Evolutionary conservation across 2,888 invertebrate genomes (phyloP).

Genomic region (Perithous albicinctus): DNA sequence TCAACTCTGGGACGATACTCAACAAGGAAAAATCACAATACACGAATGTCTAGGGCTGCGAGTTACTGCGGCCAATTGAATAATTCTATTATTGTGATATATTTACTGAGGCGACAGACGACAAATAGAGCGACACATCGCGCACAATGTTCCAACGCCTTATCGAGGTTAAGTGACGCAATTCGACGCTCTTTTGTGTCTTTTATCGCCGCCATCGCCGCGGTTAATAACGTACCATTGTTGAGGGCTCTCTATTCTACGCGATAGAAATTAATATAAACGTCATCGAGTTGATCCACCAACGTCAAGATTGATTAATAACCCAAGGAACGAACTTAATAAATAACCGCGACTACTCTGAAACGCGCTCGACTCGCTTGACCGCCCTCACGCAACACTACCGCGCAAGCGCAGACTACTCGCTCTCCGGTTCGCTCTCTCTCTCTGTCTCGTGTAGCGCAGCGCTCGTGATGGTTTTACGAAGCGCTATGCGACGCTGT

Average conservation of each 20-base stretch:
- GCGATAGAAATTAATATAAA: slow-evolving; percentile 3
- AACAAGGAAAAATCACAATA: background rate
- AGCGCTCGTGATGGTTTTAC: slow-evolving; percentile 34
- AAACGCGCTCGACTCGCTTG: slow-evolving; percentile 43
- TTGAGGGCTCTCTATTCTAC: slow-evolving; percentile 21
- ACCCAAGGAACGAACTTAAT: background rate
- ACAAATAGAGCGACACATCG: background rate
- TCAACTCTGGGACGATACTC: background rate
- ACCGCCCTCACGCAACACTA: slow-evolving; percentile 8
- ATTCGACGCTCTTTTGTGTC: slow-evolving; percentile 5
- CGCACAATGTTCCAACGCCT: slow-evolving; percentile 15
- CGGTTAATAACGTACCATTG: slow-evolving; percentile 54
- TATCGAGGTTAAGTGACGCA: slow-evolving; percentile 60
- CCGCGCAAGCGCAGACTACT: too few relatives aligned
- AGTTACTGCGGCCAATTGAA: background rate
- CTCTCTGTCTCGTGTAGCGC: slow-evolving; percentile 3
- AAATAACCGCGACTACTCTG: slow-evolving; percentile 14
- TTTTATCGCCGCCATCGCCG: too few relatives aligned
- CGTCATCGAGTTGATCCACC: slow-evolving; percentile 11
- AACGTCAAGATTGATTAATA: slow-evolving; percentile 5
- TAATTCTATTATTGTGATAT: background rate
- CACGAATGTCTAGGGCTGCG: background rate
- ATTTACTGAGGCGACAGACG: background rate
- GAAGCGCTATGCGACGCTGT: slow-evolving; percentile 42
- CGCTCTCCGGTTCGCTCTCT: too few relatives aligned